Base-by-base conservation (phyloP, 2,113 vertebrate species). In the Asarcornis scutulata region DNA sequence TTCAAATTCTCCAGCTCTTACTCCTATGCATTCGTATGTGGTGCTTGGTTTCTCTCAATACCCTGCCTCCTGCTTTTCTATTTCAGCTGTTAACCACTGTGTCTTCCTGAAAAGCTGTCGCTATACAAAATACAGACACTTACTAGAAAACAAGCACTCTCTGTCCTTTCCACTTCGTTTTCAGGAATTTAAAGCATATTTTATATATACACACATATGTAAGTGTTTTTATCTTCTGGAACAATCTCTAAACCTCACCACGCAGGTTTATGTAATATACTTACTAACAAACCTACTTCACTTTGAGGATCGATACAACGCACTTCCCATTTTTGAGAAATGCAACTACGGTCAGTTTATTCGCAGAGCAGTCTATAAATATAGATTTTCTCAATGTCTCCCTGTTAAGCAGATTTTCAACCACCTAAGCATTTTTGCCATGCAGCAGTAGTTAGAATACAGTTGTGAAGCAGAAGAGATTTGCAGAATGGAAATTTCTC, bases 11-110 rank as follows among this genome's bases (percentile, higher is more conserved):
- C n/a, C n/a, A n/a, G n/a, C n/a, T n/a, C n/a, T n/a, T n/a, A n/a
- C n/a, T n/a, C n/a, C n/a, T n/a, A n/a, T n/a, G n/a, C n/a, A n/a
- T n/a, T n/a, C n/a, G n/a, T n/a, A n/a, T n/a, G n/a, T n/a, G n/a
- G n/a, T n/a, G n/a, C n/a, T 92, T 85, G 83, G 78, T 91, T 95
- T 95, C 55, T 75, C 79, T 92, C 78, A 83, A 63, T 83, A 83
- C 69, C 63, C 80, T 1, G 5, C 75, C 59, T 86, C 66, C 79
- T 75, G n/a, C 72, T 88, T 74, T 94, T 62, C 72, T 44, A 74
- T 76, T 93, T 95, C 91, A 95, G 89, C 91, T 88, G 46, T 85
- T 82, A 89, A 78, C 53, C 36, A 50, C 84, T 22, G 89, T 8
- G 32, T 89, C 78, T 71, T 78, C 66, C 64, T 74, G 55, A 80